Percentiles rank a stretch among this genome's conserved stretches.
Conservation (phyloP, 2,888 invertebrate genomes). For the Spodoptera littoralis region DNA sequence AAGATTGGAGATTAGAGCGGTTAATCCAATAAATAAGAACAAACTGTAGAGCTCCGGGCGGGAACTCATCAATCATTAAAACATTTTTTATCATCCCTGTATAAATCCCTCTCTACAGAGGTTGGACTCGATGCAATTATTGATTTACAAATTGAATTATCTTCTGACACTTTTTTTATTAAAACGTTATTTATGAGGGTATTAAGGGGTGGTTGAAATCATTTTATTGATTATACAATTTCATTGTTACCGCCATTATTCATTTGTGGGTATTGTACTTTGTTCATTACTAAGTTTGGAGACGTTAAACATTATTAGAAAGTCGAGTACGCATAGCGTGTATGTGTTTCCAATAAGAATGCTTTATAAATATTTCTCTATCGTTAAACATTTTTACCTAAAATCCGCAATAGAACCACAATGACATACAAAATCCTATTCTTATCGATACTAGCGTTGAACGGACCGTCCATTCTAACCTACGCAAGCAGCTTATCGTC, state of each 20-base stretch:
- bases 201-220: not conserved
- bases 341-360: too few relatives aligned
- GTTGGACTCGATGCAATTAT: slow-evolving; percentile 64
- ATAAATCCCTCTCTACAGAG: slow-evolving; percentile 34
- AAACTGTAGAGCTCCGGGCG: slow-evolving; percentile 69
- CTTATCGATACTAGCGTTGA: slow-evolving; percentile 1
- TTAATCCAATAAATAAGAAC: slow-evolving; percentile 76
- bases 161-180: slow-evolving; percentile 57
- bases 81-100: slow-evolving; percentile 61
- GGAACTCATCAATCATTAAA: slow-evolving; percentile 76
- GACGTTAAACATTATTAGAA: too few relatives aligned
- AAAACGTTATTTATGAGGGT: slow-evolving; percentile 38
- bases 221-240: slow-evolving; percentile 10
- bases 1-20: slow-evolving; percentile 73
- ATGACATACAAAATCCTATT: slow-evolving; percentile 10
- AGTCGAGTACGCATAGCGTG: too few relatives aligned
- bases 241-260: slow-evolving; percentile 4
- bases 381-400: too few relatives aligned
- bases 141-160: slow-evolving; percentile 71
- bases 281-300: not conserved
- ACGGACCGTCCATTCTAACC: slow-evolving; percentile 33
- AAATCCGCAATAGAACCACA: too few relatives aligned
- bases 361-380: too few relatives aligned
- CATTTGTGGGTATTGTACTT: slow-evolving; percentile 8
- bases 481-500: slow-evolving; percentile 36